phyloP scores from a whole-genome alignment of 53 echinoderm and acorn worm genomes.

The Henricia sp. region DNA sequence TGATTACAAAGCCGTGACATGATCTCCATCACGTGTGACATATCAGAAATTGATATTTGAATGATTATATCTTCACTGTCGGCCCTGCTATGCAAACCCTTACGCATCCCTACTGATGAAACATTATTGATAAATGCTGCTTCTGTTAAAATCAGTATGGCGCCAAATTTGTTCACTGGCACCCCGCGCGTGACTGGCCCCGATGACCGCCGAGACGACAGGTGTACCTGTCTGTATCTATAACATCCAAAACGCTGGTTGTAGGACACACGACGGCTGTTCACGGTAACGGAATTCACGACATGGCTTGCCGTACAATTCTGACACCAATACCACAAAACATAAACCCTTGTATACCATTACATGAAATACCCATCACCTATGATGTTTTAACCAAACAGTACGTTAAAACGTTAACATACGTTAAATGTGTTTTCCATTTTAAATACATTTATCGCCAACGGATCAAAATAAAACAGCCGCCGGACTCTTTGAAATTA shows the following conservation, averaged over 20 bases:
- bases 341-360: too few relatives aligned
- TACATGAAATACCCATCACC: too few relatives aligned
- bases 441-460: too few relatives aligned
- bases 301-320: too few relatives aligned
- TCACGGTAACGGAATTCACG: too few relatives aligned
- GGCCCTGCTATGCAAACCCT: slow-evolving; percentile 3
- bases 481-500: neutral
- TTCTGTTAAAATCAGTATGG: slow-evolving; percentile 54
- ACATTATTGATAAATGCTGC: slow-evolving; percentile 54
- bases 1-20: neutral
- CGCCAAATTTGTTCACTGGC: slow-evolving; percentile 60
- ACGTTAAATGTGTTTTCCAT: too few relatives aligned
- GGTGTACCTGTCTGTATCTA: slow-evolving; percentile 48
- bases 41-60: slow-evolving; percentile 16
- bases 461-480: neutral
- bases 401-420: too few relatives aligned
- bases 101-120: slow-evolving; percentile 50
- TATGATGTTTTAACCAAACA: too few relatives aligned
- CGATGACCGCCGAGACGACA: slow-evolving; percentile 32
- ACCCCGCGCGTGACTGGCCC: slow-evolving; percentile 49
- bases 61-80: slow-evolving; percentile 20
- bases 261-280: slow-evolving; percentile 28
- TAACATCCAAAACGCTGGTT: slow-evolving; percentile 7
- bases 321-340: too few relatives aligned
- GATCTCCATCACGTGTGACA: slow-evolving; percentile 33